A percentile compares a stretch with the other conserved stretches of the same genome.
Conservation (phyloP, 2,797 vertebrate species). For the Todus mexicanus region DNA sequence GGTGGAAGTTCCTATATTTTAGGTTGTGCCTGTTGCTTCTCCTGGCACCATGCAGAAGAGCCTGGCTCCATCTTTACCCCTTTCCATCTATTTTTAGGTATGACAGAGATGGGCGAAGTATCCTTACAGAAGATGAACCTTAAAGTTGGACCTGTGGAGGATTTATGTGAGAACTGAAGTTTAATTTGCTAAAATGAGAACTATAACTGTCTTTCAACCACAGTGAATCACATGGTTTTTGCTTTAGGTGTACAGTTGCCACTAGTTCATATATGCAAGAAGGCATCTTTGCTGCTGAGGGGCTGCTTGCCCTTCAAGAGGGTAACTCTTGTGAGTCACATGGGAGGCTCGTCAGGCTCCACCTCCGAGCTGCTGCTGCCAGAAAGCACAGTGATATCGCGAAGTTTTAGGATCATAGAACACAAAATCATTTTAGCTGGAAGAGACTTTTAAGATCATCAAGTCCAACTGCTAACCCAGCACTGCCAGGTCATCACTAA, state of each 20-base stretch:
- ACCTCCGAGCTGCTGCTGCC: background rate
- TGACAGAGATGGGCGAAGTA: accelerated
- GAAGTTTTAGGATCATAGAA: background rate
- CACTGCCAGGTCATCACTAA: too few species aligned
- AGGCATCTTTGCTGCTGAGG: background rate
- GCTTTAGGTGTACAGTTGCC: background rate
- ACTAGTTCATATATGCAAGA: background rate
- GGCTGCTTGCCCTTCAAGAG: background rate
- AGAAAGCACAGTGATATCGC: background rate
- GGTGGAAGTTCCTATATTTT: background rate
- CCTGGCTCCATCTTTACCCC: background rate
- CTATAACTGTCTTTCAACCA: background rate
- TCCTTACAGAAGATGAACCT: background rate
- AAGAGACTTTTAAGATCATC: background rate
- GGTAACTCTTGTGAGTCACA: background rate
- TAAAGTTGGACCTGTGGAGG: background rate
- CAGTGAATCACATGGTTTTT: background rate
- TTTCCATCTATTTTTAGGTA: background rate
- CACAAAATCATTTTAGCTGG: background rate
- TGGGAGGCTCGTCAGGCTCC: background rate
- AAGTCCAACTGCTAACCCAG: background rate
- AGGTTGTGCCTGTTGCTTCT: background rate
- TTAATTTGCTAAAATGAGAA: background rate
- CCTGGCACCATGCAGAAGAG: background rate
- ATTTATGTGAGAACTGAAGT: background rate